Percentiles rank a stretch among this genome's conserved stretches.
Conservation (phyloP, 2,113 vertebrate species). For the Hypanus sabinus region DNA sequence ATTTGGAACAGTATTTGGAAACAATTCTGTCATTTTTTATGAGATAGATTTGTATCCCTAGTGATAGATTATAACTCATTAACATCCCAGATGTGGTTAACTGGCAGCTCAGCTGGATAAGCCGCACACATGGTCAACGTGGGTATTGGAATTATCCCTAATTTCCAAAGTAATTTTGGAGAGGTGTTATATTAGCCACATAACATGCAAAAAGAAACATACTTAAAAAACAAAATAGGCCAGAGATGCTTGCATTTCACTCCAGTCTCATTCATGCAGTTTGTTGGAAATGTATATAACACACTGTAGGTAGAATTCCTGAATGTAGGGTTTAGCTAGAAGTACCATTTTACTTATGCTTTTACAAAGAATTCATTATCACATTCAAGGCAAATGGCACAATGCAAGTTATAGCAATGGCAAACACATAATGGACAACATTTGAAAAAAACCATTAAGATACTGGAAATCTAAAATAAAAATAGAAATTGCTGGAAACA, state of each 20-base stretch:
- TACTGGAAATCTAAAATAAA: too few species aligned
- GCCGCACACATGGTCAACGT: too few species aligned
- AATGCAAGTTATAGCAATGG: background rate
- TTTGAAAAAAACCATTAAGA: too few species aligned
- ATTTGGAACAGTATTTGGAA: too few species aligned
- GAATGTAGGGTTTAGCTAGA: background rate
- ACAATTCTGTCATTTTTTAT: too few species aligned
- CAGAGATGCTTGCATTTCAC: background rate
- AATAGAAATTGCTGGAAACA: too few species aligned
- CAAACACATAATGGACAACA: background rate
- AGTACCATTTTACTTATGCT: background rate
- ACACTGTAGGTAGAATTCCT: background rate
- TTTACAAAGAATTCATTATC: background rate
- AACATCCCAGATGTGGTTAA: too few species aligned
- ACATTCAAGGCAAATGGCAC: background rate
- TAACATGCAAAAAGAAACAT: background rate
- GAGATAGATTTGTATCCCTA: too few species aligned
- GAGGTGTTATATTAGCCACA: too few species aligned
- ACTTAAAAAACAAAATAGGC: background rate
- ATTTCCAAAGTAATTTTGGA: too few species aligned
- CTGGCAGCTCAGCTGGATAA: too few species aligned
- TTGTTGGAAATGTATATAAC: background rate
- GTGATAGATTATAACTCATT: too few species aligned
- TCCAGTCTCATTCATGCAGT: background rate
- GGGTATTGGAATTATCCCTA: background rate